Conservation (phyloP, 2,888 invertebrate species). For the Drosophila stalkeri region DNA sequence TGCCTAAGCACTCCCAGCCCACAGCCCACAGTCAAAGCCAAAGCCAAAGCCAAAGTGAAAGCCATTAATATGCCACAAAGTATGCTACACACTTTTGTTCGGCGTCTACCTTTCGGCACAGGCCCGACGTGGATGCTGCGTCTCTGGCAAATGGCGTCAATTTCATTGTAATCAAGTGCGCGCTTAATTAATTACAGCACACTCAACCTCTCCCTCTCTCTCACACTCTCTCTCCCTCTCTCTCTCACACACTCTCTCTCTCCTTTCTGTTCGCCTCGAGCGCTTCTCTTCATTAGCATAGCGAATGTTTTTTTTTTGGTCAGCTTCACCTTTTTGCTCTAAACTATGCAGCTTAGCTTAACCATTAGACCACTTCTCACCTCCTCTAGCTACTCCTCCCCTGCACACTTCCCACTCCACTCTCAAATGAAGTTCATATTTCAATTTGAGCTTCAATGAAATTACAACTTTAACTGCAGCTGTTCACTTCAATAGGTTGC, state of each 20-base stretch:
- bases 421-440: conserved; percentile 19
- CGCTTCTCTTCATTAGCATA: conserved; percentile 53
- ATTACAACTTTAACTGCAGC: conserved; percentile 7
- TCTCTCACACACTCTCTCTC: neutral
- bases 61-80: conserved; percentile 68
- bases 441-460: conserved; percentile 17
- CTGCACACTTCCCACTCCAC: conserved; percentile 1
- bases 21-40: conserved; percentile 12
- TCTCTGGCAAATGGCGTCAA: conserved; percentile 70
- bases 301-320: conserved; percentile 20
- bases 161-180: conserved; percentile 76
- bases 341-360: conserved; percentile 45
- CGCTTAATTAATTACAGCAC: conserved; percentile 71
- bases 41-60: conserved; percentile 35
- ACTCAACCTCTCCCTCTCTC: neutral
- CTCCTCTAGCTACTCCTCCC: neutral
- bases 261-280: conserved; percentile 11
- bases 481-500: neutral
- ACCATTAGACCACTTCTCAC: conserved; percentile 47
- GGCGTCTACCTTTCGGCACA: conserved; percentile 25
- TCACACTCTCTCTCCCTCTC: neutral
- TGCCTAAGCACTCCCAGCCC: neutral
- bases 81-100: conserved; percentile 55
- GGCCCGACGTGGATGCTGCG: neutral
- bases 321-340: conserved; percentile 14